phyloP scores from a whole-genome alignment of 2,797 vertebrate genomes.

The Netta rufina region DNA sequence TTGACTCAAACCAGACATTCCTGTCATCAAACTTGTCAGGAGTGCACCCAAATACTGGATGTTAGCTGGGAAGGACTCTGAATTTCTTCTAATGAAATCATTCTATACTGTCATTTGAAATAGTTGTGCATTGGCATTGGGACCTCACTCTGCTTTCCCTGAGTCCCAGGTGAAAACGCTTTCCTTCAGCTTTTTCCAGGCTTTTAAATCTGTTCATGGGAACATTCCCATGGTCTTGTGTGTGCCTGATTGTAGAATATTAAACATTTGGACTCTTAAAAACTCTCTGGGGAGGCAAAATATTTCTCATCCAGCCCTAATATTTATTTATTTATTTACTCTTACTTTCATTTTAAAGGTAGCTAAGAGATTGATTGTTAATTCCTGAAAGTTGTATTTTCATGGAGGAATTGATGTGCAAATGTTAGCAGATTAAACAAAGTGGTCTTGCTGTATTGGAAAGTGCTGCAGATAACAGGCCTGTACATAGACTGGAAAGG shows the following conservation, averaged over 20 bases:
- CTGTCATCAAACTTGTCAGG: not conserved
- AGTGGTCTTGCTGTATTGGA: not conserved
- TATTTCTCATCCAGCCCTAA: not conserved
- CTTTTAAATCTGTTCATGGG: not conserved
- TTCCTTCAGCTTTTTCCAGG: not conserved
- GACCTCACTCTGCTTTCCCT: not conserved
- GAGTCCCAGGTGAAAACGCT: not conserved
- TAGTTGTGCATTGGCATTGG: not conserved
- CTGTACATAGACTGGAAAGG: not conserved
- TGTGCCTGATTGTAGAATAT: not conserved
- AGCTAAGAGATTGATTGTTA: not conserved
- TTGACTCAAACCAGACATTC: not conserved
- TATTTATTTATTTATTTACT: not conserved
- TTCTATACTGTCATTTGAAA: not conserved
- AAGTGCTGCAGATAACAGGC: not conserved
- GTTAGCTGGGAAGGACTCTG: not conserved
- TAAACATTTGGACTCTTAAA: not conserved
- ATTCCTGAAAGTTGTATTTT: constrained; percentile 2
- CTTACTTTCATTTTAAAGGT: not conserved
- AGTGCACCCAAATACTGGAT: not conserved
- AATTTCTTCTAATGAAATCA: not conserved
- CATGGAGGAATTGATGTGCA: not conserved
- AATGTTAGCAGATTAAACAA: not conserved
- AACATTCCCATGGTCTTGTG: not conserved
- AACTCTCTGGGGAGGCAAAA: not conserved